Base-by-base conservation (phyloP, 2,797 vertebrate species). In the Tragelaphus eurycerus region DNA sequence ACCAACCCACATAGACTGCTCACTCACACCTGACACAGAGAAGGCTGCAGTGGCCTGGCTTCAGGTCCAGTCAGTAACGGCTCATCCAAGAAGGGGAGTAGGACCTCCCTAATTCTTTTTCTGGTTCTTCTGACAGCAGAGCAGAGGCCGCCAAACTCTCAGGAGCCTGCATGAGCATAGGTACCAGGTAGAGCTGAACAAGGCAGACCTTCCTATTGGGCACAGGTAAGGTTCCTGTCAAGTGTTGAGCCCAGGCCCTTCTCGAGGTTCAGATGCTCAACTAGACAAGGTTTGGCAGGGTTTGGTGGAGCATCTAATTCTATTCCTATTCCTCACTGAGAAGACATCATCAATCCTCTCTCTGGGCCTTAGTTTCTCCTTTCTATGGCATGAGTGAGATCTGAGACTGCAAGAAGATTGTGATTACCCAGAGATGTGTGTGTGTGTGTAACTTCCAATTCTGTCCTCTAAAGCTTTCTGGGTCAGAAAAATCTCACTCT, bases 181-280 rank as follows among this genome's bases (percentile, higher is more conserved):
- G 50, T 34, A 29, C n/a, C 43, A 55, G 59, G 62, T 21, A 96
- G 29, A 90, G 17, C 25, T 81, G 31, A 93, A 71, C 34, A 64
- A 89, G 23, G 54, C 76, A 78, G 48, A n/a, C 43, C 54, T 59
- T n/a, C 59, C 78, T 46, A 1, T 4, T 83, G 54, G 19, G 50
- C 31, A 74, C 82, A 94, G 95, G 97, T 96, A 96, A 96, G 81
- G 5, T 21, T 90, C 29, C 23, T 60, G 76, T 52, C 60, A 52
- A 89, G 50, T 27, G 7, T 12, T 5, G 19, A 6, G 62, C 86
- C 76, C 60, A 50, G 54, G 9, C 31, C 8, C 21, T 21, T 50
- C 29, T 59, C 4, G 7, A n/a, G 14, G 5, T 46, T 85, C 38
- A 91, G 14, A 34, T 81, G 14, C 48, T 89, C 62, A 86, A 4